phyloP scores from a whole-genome alignment of 1,140 invertebrate genomes.

The Drosophila sturtevanti region DNA sequence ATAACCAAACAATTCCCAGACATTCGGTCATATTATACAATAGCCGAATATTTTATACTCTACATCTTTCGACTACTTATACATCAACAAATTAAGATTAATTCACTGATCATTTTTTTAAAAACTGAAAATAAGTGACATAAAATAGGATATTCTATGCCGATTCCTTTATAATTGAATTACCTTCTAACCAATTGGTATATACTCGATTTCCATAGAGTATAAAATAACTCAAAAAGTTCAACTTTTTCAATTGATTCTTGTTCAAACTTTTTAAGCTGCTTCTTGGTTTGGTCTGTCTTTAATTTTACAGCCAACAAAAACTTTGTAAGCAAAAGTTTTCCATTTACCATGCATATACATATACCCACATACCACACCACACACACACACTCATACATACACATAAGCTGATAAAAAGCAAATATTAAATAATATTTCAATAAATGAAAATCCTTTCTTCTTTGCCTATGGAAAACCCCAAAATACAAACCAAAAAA shows the following conservation, averaged over 20 bases:
- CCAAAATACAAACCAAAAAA: constrained; percentile 15
- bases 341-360: constrained; percentile 37
- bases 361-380: constrained; percentile 23
- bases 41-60: not conserved
- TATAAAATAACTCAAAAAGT: constrained; percentile 16
- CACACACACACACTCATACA: constrained; percentile 30
- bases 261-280: constrained; percentile 55
- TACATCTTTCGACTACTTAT: too few relatives aligned
- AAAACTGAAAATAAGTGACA: too few relatives aligned
- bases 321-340: constrained; percentile 47
- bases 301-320: constrained; percentile 14
- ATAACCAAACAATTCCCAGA: constrained; percentile 1
- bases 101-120: too few relatives aligned
- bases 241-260: constrained; percentile 62
- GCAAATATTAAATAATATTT: constrained; percentile 74
- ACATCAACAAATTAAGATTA: too few relatives aligned
- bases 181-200: not conserved
- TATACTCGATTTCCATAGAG: not conserved
- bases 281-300: constrained; percentile 33
- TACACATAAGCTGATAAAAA: constrained; percentile 37
- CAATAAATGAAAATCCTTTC: constrained; percentile 74
- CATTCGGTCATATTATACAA: not conserved
- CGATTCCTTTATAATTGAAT: too few relatives aligned
- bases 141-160: too few relatives aligned
- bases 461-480: constrained; percentile 28